A percentile compares a stretch with the other conserved stretches of the same genome.
Evolutionary conservation across 2,888 invertebrate genomes (phyloP).

Genomic region (Argyresthia goedartella): DNA sequence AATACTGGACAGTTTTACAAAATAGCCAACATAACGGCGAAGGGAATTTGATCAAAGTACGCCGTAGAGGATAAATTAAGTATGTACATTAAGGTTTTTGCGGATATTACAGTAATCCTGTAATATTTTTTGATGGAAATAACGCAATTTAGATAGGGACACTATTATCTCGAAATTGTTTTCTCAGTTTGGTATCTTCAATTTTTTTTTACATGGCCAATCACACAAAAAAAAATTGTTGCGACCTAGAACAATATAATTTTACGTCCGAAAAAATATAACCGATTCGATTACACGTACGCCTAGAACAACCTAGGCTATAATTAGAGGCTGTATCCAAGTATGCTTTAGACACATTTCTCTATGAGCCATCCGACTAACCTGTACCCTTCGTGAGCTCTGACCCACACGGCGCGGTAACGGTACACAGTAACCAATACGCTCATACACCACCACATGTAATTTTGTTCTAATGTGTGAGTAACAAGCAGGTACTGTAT

Average conservation of each 20-base stretch:
- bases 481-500: background rate
- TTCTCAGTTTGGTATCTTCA: too few relatives aligned
- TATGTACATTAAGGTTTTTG: too few relatives aligned
- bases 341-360: conserved; percentile 26
- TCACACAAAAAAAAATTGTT: too few relatives aligned
- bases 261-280: background rate
- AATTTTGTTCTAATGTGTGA: background rate
- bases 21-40: too few relatives aligned
- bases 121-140: too few relatives aligned
- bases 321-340: conserved; percentile 39
- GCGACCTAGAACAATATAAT: background rate
- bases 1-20: too few relatives aligned
- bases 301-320: conserved; percentile 24
- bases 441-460: background rate
- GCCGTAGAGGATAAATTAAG: too few relatives aligned
- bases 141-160: too few relatives aligned
- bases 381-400: conserved; percentile 8
- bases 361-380: conserved; percentile 26
- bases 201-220: too few relatives aligned
- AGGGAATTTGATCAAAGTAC: too few relatives aligned
- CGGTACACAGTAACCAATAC: background rate
- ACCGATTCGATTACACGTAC: conserved; percentile 11
- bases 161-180: too few relatives aligned
- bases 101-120: too few relatives aligned
- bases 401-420: conserved; percentile 21